These are phyloP conservation scores for Gambelia wislizenii DNA, from an alignment of 2,797 vertebrate genomes.

Conservation along the genomic window DNA sequence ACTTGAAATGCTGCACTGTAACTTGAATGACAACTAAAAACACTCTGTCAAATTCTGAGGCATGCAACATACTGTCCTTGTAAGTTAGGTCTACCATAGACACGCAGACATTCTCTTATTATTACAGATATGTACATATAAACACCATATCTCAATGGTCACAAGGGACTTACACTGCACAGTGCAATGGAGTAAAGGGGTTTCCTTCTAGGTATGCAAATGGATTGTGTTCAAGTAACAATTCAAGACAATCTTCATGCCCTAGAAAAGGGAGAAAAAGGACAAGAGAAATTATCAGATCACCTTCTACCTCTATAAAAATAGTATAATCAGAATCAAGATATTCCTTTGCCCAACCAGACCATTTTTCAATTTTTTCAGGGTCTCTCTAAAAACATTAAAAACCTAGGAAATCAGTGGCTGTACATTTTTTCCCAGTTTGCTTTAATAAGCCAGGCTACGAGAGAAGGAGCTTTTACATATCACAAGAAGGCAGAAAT, in stretches of 20 bases:
- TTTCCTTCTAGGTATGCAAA: constrained; percentile 95
- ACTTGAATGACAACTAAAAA: no score
- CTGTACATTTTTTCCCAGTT: background rate
- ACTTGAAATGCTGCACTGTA: no score
- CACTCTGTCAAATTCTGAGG: no score
- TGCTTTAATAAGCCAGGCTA: background rate
- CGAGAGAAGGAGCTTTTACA: background rate
- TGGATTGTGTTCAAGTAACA: constrained; percentile 99
- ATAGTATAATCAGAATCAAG: background rate
- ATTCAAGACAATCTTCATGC: constrained; percentile 98
- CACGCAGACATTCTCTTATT: background rate
- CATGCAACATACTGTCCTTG: no score
- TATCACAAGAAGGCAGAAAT: background rate
- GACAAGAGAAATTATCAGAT: constrained; percentile 16
- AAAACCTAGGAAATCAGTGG: background rate
- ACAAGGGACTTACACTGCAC: constrained; percentile 93
- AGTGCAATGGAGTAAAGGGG: constrained; percentile 98
- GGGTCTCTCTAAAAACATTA: background rate
- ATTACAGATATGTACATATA: background rate
- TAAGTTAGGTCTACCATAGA: background rate
- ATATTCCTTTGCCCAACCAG: background rate
- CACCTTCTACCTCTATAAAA: background rate
- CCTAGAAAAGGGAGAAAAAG: constrained; percentile 77
- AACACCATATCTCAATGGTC: background rate
- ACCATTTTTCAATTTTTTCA: background rate